Conservation (phyloP, 2,888 invertebrate species). For the Leuctra nigra region DNA sequence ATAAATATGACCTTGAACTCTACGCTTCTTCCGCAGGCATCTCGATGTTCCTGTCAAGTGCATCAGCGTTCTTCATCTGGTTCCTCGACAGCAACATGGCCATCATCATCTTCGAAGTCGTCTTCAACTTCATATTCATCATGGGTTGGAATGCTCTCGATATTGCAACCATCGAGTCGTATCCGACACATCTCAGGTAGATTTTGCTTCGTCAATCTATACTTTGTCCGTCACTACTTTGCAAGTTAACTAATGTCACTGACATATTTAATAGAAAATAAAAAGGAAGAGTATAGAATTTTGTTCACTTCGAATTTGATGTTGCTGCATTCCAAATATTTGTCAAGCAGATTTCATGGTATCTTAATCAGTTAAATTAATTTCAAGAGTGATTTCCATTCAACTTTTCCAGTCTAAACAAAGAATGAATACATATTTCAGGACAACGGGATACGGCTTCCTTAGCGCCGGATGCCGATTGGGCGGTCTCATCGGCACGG, state of each 20-base stretch:
- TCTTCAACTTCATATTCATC: conserved; percentile 43
- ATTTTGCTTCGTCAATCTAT: too few relatives aligned
- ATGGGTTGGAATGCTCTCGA: conserved; percentile 44
- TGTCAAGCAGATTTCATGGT: too few relatives aligned
- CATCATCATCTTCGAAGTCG: conserved; percentile 43
- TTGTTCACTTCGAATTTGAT: too few relatives aligned
- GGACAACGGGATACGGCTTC: conserved; percentile 43
- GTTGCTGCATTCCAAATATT: too few relatives aligned
- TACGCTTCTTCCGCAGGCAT: conserved; percentile 35
- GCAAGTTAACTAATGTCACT: too few relatives aligned
- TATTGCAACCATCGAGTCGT: conserved; percentile 43
- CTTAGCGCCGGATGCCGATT: conserved; percentile 41
- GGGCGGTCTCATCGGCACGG: conserved; percentile 41
- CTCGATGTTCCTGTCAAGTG: conserved; percentile 41
- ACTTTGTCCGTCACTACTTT: too few relatives aligned
- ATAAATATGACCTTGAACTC: neutral
- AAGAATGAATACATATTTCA: conserved; percentile 32
- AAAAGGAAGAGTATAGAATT: too few relatives aligned
- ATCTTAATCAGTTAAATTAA: too few relatives aligned
- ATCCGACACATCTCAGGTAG: conserved; percentile 44
- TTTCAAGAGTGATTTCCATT: too few relatives aligned
- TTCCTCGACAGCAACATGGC: conserved; percentile 40
- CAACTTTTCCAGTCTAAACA: too few relatives aligned
- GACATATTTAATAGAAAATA: too few relatives aligned
- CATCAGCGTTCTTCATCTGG: conserved; percentile 41